phyloP scores from a whole-genome alignment of 1,140 invertebrate genomes.

The Aphelenchoides fujianensis region DNA sequence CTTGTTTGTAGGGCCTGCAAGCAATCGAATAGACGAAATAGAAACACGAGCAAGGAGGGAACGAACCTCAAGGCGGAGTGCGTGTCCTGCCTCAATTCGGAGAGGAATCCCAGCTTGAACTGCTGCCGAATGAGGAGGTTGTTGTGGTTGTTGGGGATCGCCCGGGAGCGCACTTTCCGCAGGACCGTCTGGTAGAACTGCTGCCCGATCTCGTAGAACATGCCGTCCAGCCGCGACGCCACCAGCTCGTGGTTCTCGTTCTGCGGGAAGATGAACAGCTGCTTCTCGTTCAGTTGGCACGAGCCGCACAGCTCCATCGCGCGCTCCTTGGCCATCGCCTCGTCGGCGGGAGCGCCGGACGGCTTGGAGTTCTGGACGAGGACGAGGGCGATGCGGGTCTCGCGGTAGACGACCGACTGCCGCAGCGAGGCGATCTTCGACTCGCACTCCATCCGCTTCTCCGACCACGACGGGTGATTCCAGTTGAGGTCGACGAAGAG shows the following conservation, averaged over 20 bases:
- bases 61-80: slow-evolving; percentile 80
- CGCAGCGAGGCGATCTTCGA: slow-evolving; percentile 46
- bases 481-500: slow-evolving; percentile 95
- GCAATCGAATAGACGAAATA: too few species aligned
- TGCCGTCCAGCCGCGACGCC: slow-evolving; percentile 73
- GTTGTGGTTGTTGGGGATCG: slow-evolving; percentile 44
- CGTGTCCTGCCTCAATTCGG: slow-evolving; percentile 85
- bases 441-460: slow-evolving; percentile 87
- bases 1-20: slow-evolving; percentile 46
- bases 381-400: slow-evolving; percentile 41
- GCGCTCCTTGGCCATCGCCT: slow-evolving; percentile 79
- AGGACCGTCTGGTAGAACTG: slow-evolving; percentile 85
- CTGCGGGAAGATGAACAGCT: slow-evolving; percentile 82
- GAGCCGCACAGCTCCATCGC: slow-evolving; percentile 80
- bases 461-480: slow-evolving; percentile 87
- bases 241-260: slow-evolving; percentile 71
- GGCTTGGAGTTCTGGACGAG: slow-evolving; percentile 34
- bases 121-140: slow-evolving; percentile 78
- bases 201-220: slow-evolving; percentile 85
- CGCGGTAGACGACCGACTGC: slow-evolving; percentile 31
- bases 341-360: slow-evolving; percentile 70
- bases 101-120: slow-evolving; percentile 93
- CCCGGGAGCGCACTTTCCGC: slow-evolving; percentile 63
- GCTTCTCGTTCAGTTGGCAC: slow-evolving; percentile 85
- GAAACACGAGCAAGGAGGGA: slow-evolving; percentile 1